A percentile compares a stretch with the other conserved stretches of the same genome.
Evolutionary conservation across 2,888 invertebrate species (phyloP).

Genomic region (Chrysolina oricalcia): DNA sequence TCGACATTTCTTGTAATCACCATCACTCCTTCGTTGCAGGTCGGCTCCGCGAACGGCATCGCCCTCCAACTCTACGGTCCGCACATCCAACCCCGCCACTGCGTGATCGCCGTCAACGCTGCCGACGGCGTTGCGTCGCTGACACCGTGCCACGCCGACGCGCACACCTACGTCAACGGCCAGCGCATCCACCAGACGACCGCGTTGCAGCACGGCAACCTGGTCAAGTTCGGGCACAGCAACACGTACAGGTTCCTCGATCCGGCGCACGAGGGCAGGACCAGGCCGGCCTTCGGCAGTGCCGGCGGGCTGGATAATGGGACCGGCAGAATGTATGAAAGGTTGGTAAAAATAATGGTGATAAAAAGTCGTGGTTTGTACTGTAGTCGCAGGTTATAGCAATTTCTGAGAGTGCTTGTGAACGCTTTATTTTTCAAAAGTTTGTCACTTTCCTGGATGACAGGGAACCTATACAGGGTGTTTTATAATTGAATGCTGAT

Average conservation of each 20-base stretch:
- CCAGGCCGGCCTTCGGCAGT: constrained; percentile 78
- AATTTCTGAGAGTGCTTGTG: too few relatives aligned
- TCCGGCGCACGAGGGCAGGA: constrained; percentile 86
- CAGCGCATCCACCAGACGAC: constrained; percentile 94
- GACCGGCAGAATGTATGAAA: constrained; percentile 86
- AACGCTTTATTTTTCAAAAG: too few relatives aligned
- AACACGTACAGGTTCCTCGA: constrained; percentile 91
- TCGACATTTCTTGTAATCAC: not conserved
- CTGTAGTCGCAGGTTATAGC: too few relatives aligned
- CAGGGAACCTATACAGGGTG: too few relatives aligned
- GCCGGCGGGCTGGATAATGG: constrained; percentile 71
- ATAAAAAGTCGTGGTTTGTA: too few relatives aligned
- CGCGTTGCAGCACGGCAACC: constrained; percentile 88
- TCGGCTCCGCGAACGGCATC: constrained; percentile 85
- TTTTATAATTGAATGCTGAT: too few relatives aligned
- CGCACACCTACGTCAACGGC: constrained; percentile 95
- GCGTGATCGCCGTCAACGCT: constrained; percentile 85
- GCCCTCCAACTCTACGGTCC: constrained; percentile 89
- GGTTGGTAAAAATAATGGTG: constrained; percentile 72
- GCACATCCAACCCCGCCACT: constrained; percentile 94
- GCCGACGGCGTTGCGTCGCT: constrained; percentile 93
- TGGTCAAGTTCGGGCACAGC: constrained; percentile 88
- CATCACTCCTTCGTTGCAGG: constrained; percentile 69
- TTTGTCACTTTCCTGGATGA: too few relatives aligned
- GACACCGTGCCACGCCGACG: constrained; percentile 94